phyloP scores from a whole-genome alignment of 2,113 vertebrate species.

The rat (Rattus norvegicus) region DNA sequence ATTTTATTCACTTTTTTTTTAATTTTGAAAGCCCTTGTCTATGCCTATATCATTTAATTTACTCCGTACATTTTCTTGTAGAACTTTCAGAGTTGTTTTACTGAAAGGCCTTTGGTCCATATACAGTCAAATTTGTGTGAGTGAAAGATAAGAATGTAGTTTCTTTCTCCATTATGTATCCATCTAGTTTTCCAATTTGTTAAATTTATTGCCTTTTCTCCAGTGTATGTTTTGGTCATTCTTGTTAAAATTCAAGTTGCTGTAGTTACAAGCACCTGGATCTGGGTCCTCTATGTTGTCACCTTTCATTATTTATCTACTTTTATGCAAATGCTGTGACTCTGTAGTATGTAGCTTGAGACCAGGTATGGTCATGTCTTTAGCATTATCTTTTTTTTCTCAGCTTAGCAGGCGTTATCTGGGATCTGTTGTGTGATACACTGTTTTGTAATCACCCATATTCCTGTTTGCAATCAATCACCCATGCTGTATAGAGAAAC shows the following conservation, averaged over 20 bases:
- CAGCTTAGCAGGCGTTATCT: neutral
- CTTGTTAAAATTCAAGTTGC: neutral
- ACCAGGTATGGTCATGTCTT: neutral
- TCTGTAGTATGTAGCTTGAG: neutral
- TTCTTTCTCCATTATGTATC: too few relatives aligned
- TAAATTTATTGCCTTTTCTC: too few relatives aligned
- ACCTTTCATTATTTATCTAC: neutral
- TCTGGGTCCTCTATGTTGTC: too few relatives aligned
- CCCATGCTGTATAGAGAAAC: neutral
- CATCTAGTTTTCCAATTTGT: neutral
- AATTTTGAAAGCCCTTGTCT: neutral
- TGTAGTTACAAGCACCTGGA: neutral
- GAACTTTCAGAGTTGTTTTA: neutral
- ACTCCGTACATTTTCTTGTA: neutral
- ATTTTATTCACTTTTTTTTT: neutral
- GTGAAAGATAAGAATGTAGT: neutral
- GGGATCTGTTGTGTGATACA: neutral
- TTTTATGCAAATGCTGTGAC: neutral
- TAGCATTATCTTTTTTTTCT: neutral
- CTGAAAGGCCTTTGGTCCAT: neutral
- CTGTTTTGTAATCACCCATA: neutral
- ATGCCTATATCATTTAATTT: neutral
- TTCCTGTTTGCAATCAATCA: neutral
- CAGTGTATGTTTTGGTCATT: neutral
- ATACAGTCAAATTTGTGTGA: too few relatives aligned